Evolutionary conservation across 1,140 invertebrate genomes (phyloP), one percentile per base, ranked within the genome.

Genomic region (Bombus waltoni): DNA sequence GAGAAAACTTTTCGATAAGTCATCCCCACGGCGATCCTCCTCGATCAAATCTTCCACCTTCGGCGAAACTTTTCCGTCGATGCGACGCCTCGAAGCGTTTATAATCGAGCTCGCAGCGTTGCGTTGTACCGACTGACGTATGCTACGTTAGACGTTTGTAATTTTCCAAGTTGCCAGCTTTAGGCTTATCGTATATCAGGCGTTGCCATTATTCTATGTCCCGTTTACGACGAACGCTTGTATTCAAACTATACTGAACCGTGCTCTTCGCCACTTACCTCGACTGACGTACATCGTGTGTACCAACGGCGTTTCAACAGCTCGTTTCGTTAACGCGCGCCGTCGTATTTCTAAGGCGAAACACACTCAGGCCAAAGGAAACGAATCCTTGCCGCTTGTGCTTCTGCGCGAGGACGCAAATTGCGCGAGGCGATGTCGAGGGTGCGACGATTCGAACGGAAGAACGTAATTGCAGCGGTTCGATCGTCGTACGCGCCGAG

Each of bases 261-360:
- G 18, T 53, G 22, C 18, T 53, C 47, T 53, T 53, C 47, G 47
- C 47, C 47, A 53, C 47, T 53, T 22, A 53, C 47, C 47, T 53
- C 47, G 40, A n/a, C n/a, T 57, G 40, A 47, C 35, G 71, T 65
- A 75, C 81, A 82, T 57, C 5, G 6, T 47, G 57, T 47, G 32
- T 74, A 75, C 40, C 15, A 76, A 8, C 62, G 22, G 77, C 74
- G 65, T 85, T 81, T 85, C 83, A 73, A 62, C 76, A 57, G 83
- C 78, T 81, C 83, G 78, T 81, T 85, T 85, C 10, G 73, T 83
- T 83, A 83, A 78, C 72, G n/a, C n/a, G 82, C 57, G 42, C 32
- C 40, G 38, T 71, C 70, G 47, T 53, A 53, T 22, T 25, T 28
- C 38, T 40, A 76, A 32, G 42, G 10, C 10, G 42, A 25, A n/a